These are phyloP conservation scores for Monochamus saltuarius DNA, from an alignment of 1,140 invertebrate species.

Conservation along the genomic window DNA sequence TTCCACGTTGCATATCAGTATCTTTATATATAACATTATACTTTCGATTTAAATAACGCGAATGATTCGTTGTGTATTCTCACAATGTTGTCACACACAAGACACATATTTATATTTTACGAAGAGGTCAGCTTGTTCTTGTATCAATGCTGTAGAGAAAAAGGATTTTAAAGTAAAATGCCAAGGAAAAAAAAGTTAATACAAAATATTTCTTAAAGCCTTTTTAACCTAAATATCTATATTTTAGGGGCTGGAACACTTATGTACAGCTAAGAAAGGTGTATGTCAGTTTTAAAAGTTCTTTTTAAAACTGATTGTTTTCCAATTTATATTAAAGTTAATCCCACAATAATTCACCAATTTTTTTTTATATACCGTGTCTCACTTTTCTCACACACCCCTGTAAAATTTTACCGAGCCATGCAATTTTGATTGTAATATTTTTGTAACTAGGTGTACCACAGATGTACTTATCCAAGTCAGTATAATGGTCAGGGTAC, in stretches of 20 bases:
- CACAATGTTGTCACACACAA: slow-evolving; percentile 39
- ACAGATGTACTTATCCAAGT: too few species aligned
- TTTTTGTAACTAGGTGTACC: too few species aligned
- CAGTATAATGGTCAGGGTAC: too few species aligned
- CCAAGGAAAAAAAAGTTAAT: neutral
- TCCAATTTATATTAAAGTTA: neutral
- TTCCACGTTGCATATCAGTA: slow-evolving; percentile 20
- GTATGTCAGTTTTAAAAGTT: neutral
- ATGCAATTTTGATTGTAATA: too few species aligned
- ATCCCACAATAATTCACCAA: too few species aligned
- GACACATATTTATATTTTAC: slow-evolving; percentile 47
- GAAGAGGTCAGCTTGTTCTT: slow-evolving; percentile 42
- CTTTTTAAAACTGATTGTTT: neutral
- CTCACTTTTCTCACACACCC: too few species aligned
- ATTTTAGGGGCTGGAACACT: too few species aligned
- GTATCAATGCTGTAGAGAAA: slow-evolving; percentile 50
- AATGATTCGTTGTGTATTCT: slow-evolving; percentile 16
- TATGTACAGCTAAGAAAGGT: neutral
- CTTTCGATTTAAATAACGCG: slow-evolving; percentile 36
- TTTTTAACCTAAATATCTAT: too few species aligned
- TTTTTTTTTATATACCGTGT: too few species aligned
- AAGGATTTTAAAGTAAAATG: slow-evolving; percentile 40
- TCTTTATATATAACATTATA: slow-evolving; percentile 17
- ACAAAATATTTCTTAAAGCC: too few species aligned
- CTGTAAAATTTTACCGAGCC: too few species aligned